A percentile compares a stretch with the other conserved stretches of the same genome.
Evolutionary conservation across 1,140 invertebrate species (phyloP).

Genomic region (Sitobion miscanthi): DNA sequence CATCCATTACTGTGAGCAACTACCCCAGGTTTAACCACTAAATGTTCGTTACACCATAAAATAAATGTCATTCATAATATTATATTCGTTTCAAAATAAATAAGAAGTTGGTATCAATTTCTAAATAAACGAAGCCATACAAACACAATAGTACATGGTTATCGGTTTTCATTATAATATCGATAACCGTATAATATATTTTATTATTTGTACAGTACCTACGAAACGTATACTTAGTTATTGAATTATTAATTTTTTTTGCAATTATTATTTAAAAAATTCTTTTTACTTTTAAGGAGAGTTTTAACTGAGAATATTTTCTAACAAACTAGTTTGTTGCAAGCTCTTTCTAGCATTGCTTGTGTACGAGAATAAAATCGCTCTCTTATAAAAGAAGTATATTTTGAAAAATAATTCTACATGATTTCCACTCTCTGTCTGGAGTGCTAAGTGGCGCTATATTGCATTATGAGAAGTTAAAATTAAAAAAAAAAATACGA

Average conservation of each 20-base stretch:
- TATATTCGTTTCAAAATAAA: not conserved
- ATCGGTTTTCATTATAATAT: not conserved
- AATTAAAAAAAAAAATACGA: not conserved
- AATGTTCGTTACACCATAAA: not conserved
- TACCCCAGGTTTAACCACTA: not conserved
- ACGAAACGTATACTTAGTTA: not conserved
- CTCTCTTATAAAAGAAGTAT: not conserved
- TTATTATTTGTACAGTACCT: not conserved
- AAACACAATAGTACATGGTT: not conserved
- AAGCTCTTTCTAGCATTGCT: not conserved
- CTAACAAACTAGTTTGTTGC: not conserved
- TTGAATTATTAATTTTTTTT: not conserved
- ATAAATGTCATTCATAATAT: not conserved
- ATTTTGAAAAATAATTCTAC: not conserved
- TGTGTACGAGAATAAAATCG: not conserved
- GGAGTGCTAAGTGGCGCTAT: not conserved
- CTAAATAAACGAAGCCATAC: conserved; percentile 4
- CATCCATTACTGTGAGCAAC: not conserved
- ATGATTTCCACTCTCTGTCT: not conserved
- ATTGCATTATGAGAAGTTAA: not conserved
- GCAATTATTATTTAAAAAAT: not conserved
- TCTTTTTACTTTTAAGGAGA: not conserved
- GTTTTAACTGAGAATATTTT: not conserved
- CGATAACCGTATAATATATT: not conserved
- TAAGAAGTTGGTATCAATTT: conserved; percentile 15